Evolutionary conservation across 2,888 invertebrate genomes (phyloP), one percentile per base, ranked within the genome.

Genomic region (Zygothrica quintamaculata): DNA sequence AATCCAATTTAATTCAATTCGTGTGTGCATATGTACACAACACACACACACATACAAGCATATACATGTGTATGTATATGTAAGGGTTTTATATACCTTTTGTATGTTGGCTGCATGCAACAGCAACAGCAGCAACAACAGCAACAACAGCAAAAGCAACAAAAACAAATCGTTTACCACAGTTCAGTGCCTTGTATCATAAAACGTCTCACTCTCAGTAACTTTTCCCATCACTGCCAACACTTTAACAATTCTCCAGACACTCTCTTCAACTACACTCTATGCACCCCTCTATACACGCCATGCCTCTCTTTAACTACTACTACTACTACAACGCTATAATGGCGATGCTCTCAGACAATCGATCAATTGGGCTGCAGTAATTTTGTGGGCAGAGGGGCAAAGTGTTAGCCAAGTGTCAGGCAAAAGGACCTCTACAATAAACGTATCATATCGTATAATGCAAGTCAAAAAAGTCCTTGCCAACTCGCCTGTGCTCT

Each of bases 141-240:
- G n/a, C n/a, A n/a, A n/a, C n/a, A n/a, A n/a, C n/a, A n/a, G n/a
- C n/a, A 71, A 39, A 42, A 44, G 37, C 69, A 74, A 26, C 52
- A 71, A 65, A 74, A 79, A 84, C 87, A 81, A 84, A 81, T 84
- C 80, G 87, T 87, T 81, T 87, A 81, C 68, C 68, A 87, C 85
- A 87, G 87, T 87, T 81, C 85, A 81, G 56, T 87, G 87, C 75
- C 87, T 84, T 74, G 81, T 78, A 81, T 87, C 85, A 84, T 84
- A 80, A 86, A 86, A 80, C 44, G 73, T 64, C 55, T 58, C 52
- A 51, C 15, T 52, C 53, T 48, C 60, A 65, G 59, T 33, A 71
- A 71, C 72, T 72, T 75, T 60, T 53, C 65, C 76, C 76, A 75
- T 64, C 71, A 74, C 55, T 48, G 72, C 76, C 59, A 71, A 75